Conservation (phyloP, 1,140 invertebrate species). For the Eupeodes corollae region DNA sequence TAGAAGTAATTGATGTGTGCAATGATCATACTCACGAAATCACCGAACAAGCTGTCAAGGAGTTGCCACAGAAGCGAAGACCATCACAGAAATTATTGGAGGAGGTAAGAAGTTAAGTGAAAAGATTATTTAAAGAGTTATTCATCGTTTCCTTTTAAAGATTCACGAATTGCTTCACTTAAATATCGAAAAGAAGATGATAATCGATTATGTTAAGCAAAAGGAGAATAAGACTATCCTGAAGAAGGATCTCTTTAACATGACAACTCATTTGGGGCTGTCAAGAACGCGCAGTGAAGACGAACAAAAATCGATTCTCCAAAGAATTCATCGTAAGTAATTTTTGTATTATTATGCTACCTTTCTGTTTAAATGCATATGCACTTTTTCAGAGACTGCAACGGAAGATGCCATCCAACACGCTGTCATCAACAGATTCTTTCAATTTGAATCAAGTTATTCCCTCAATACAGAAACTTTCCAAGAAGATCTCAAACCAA, state of each 20-base stretch:
- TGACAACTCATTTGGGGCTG: not conserved
- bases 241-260: not conserved
- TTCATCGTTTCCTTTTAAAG: too few species aligned
- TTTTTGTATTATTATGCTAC: not conserved
- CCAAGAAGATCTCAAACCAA: not conserved
- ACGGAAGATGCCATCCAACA: not conserved
- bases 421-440: not conserved
- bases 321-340: not conserved
- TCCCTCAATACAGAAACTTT: not conserved
- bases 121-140: not conserved
- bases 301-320: not conserved
- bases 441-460: not conserved
- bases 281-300: not conserved
- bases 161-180: not conserved
- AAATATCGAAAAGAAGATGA: slow-evolving; percentile 31
- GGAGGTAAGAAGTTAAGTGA: slow-evolving; percentile 20
- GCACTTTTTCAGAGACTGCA: not conserved
- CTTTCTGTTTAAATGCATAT: too few species aligned
- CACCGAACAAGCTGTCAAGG: slow-evolving; percentile 38
- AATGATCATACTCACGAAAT: slow-evolving; percentile 42
- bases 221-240: slow-evolving; percentile 22
- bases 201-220: slow-evolving; percentile 35
- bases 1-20: slow-evolving; percentile 41
- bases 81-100: slow-evolving; percentile 37
- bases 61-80: slow-evolving; percentile 38